phyloP scores from a whole-genome alignment of 2,797 vertebrate species.

The Ciconia nigra region DNA sequence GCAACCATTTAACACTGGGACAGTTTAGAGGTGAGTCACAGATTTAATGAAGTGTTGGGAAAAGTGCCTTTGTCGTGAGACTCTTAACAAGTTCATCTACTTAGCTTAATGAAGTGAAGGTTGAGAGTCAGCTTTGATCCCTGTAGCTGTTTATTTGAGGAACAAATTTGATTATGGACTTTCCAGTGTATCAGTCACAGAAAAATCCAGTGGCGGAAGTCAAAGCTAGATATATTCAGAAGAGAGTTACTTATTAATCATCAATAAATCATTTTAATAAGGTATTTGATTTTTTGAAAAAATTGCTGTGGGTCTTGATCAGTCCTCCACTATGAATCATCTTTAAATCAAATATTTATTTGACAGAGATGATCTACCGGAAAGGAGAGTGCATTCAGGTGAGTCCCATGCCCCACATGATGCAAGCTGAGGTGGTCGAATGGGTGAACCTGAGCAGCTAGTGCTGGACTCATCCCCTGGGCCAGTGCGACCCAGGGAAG shows the following conservation, averaged over 20 bases:
- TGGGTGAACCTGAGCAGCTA: background rate
- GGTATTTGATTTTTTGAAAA: background rate
- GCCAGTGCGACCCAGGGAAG: background rate
- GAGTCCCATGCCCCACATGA: background rate
- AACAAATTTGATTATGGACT: background rate
- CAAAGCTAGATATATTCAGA: background rate
- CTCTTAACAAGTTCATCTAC: background rate
- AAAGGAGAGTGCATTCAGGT: background rate
- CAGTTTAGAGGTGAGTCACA: background rate
- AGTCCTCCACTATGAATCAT: background rate
- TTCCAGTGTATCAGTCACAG: background rate
- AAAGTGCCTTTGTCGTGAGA: background rate
- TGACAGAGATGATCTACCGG: background rate
- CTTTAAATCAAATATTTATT: background rate
- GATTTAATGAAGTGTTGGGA: background rate
- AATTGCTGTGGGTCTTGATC: background rate
- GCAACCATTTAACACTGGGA: background rate
- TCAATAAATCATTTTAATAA: background rate
- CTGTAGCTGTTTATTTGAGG: background rate
- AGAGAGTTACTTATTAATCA: background rate
- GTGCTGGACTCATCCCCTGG: background rate
- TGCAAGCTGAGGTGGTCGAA: background rate
- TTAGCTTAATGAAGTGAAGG: background rate
- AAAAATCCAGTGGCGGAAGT: background rate
- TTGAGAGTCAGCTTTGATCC: background rate